phyloP scores from a whole-genome alignment of 1,140 invertebrate genomes.

The Probaryconus sp. region DNA sequence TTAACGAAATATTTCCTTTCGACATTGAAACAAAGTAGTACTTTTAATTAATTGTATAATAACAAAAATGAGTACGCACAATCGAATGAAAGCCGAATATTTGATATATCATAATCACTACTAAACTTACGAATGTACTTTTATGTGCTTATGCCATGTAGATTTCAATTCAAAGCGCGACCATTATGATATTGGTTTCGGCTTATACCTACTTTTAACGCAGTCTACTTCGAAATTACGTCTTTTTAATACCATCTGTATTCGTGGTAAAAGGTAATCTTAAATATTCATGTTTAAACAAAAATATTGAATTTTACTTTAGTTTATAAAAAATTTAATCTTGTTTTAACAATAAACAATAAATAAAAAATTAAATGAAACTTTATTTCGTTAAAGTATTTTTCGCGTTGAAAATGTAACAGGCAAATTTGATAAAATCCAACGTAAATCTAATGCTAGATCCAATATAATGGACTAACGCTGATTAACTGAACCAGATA shows the following conservation, averaged over 20 bases:
- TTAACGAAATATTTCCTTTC: background rate
- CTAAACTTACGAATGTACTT: conserved; percentile 5
- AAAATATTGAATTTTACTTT: no score
- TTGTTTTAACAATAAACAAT: no score
- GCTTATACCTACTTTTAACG: background rate
- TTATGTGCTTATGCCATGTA: conserved; percentile 2
- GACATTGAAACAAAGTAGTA: background rate
- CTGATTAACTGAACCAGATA: conserved; percentile 22
- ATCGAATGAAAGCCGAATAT: no score
- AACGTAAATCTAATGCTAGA: no score
- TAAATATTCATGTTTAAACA: no score
- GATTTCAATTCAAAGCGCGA: conserved; percentile 1
- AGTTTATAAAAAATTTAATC: no score
- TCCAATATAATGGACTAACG: conserved; percentile 14
- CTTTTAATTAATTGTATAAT: conserved; percentile 10
- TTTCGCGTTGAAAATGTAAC: no score
- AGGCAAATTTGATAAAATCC: conserved; percentile 7
- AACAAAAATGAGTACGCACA: conserved; percentile 14
- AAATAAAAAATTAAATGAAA: no score
- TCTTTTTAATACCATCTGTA: no score
- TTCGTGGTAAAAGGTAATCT: no score
- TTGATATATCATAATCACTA: background rate
- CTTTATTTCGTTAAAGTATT: no score
- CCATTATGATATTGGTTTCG: conserved; percentile 24
- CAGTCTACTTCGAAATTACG: no score